phyloP scores from a whole-genome alignment of 2,888 invertebrate genomes.

The Atrina japonica region DNA sequence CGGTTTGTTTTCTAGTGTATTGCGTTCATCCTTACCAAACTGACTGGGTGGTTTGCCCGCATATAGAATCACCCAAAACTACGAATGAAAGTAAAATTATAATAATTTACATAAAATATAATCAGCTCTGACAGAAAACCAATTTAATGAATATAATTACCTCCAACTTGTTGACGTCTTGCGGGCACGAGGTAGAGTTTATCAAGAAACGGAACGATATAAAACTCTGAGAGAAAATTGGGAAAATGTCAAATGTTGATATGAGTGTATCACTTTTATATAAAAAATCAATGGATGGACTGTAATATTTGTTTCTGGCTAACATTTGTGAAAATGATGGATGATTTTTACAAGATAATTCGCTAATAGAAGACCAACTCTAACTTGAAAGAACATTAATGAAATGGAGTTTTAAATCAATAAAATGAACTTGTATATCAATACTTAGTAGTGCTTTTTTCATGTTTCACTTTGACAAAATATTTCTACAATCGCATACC shows the following conservation, averaged over 20 bases:
- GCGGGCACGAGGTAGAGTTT: neutral
- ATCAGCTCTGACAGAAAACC: conserved; percentile 15
- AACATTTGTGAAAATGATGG: neutral
- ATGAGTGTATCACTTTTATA: conserved; percentile 1
- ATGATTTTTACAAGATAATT: neutral
- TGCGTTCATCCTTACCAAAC: too few relatives aligned
- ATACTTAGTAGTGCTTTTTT: too few relatives aligned
- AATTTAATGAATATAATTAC: conserved; percentile 15
- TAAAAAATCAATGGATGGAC: conserved; percentile 9
- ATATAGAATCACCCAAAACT: too few relatives aligned
- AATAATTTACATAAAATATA: too few relatives aligned
- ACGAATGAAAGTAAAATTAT: too few relatives aligned
- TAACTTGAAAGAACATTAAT: neutral
- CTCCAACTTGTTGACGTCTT: conserved; percentile 5
- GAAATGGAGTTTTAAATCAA: too few relatives aligned
- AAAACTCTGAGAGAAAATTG: conserved; percentile 12
- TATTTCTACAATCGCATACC: too few relatives aligned
- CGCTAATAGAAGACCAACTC: neutral
- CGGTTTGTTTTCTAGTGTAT: too few relatives aligned
- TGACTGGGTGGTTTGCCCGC: too few relatives aligned
- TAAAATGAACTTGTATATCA: too few relatives aligned
- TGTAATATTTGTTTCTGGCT: conserved; percentile 1
- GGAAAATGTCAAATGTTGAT: conserved; percentile 2
- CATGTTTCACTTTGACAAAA: too few relatives aligned
- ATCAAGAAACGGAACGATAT: neutral